Percentiles rank a stretch among this genome's conserved stretches.
Evolutionary conservation across 2,113 vertebrate species (phyloP).

Genomic region (Hyaena hyaena): DNA sequence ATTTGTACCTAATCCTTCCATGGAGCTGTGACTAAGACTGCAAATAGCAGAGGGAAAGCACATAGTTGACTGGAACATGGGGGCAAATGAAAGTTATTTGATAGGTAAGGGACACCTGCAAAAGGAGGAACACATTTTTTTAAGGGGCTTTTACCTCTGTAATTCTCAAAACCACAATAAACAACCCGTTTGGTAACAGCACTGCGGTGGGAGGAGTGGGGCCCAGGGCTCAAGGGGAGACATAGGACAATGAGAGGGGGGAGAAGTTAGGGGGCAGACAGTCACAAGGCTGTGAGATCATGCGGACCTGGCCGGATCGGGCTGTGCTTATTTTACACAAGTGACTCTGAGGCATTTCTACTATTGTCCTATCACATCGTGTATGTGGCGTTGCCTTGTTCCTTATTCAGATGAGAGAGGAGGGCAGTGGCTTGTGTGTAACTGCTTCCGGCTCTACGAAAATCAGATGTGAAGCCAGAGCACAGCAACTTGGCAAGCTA

Average conservation of each 20-base stretch:
- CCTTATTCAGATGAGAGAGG: constrained; percentile 43
- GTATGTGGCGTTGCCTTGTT: constrained; percentile 73
- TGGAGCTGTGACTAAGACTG: constrained; percentile 63
- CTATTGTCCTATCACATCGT: not conserved
- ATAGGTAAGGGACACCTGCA: not conserved
- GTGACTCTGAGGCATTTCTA: not conserved
- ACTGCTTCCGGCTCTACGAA: not conserved
- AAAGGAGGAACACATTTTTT: not conserved
- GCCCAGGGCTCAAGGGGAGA: not conserved
- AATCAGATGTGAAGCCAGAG: not conserved
- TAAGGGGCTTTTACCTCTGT: not conserved
- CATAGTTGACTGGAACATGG: not conserved
- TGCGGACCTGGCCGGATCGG: not conserved
- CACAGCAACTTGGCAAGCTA: not conserved
- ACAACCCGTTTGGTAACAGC: not conserved
- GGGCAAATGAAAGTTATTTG: not conserved
- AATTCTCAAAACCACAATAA: not conserved
- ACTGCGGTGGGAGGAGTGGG: not conserved
- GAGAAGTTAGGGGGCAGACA: not conserved
- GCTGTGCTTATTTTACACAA: not conserved
- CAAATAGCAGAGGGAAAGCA: constrained; percentile 65
- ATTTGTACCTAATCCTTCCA: constrained; percentile 80
- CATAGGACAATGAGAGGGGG: not conserved
- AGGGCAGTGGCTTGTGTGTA: not conserved
- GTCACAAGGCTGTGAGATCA: not conserved